Evolutionary conservation across 2,113 vertebrate species (phyloP), one percentile per base, ranked within the genome.

Genomic region (Oryzias celebensis): DNA sequence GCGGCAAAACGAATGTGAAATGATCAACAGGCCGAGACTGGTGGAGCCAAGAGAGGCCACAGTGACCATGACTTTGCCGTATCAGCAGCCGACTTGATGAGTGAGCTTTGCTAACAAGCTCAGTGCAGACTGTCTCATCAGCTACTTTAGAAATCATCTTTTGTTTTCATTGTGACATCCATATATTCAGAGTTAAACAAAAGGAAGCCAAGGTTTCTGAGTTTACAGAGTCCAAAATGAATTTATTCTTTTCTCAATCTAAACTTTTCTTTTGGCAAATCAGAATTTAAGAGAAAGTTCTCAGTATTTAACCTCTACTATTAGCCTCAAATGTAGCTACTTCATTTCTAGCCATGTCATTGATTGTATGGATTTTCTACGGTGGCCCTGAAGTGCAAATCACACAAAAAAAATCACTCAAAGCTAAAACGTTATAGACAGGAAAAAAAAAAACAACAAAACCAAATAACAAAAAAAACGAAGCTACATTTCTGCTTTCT

Each of bases 1-100:
- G 5, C 73, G 88, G 10, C 91, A 89, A 70, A 92, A 90, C 0
- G 89, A 85, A 15, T 89, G 87, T 0, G 88, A 94, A 45, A 85
- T 90, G 88, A 83, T 83, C 1, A 87, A 85, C 68, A 83, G 88
- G 50, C 89, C 88, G 5, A 5, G 62, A 49, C 1, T 20, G 36
- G 62, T 66, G 1, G 86, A 82, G 48, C 87, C 89, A 0, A 82
- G 91, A 3, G 85, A 91, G n/a, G 68, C 91, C n/a, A 84, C 87
- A 0, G 77, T 92, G 76, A 79, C 86, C 0, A 80, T 92, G 41
- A 90, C 87, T 36, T 36, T 89, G 65, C 92, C 91, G 4, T 89
- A 86, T 53, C 91, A 85, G 49, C 84, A 82, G 46, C 80, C 81
- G 26, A 85, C 89, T 57, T 92, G 76, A 92, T 52, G 15, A 50